A percentile compares a stretch with the other conserved stretches of the same genome.
Conservation (phyloP, 2,113 vertebrate species). For the Montifringilla adamsi region DNA sequence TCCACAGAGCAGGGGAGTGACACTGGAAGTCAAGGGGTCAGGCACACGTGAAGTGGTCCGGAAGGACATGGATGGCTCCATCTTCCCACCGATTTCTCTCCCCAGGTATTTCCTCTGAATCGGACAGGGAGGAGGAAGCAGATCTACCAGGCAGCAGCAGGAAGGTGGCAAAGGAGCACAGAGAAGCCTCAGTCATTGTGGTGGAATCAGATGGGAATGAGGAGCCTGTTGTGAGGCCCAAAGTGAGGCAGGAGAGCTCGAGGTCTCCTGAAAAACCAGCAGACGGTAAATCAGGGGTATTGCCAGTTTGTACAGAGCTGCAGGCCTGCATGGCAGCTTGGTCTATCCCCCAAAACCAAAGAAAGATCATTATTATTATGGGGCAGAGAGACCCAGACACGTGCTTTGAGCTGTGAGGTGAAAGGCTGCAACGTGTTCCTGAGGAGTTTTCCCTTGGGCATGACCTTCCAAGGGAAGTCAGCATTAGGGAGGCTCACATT, state of each 20-base stretch:
- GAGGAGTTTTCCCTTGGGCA: not conserved
- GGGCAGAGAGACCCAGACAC: not conserved
- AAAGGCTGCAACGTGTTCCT: not conserved
- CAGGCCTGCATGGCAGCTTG: not conserved
- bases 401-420: not conserved
- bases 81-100: not conserved
- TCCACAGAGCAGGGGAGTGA: not conserved
- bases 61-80: not conserved
- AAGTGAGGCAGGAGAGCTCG: not conserved
- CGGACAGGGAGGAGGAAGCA: slow-evolving; percentile 28
- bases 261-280: not conserved
- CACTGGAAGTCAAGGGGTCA: not conserved
- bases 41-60: not conserved
- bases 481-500: fast-evolving
- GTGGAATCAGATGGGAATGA: not conserved
- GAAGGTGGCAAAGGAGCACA: not conserved
- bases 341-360: not conserved
- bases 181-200: not conserved
- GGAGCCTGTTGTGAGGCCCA: not conserved
- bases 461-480: not conserved
- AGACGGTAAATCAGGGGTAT: not conserved
- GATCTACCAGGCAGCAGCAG: not conserved
- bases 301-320: not conserved
- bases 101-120: slow-evolving; percentile 25
- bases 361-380: fast-evolving